Evolutionary conservation across 2,113 vertebrate species (phyloP).

Genomic region (Pan troglodytes): NHGRI_mPanTro3-v2.1_pri NC_072412.2:105068501-105069000

Average conservation of each 20-base stretch:
- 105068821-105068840: background rate
- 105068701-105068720: background rate
- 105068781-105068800: background rate
- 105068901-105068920: background rate
- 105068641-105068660: background rate
- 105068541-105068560: background rate
- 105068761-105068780: background rate
- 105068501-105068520: background rate
- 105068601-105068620: background rate
- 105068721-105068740: background rate
- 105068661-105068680: background rate
- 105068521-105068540: background rate
- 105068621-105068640: background rate
- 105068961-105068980: background rate
- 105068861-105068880: fast-evolving
- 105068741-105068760: background rate
- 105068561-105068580: background rate
- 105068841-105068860: background rate
- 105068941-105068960: background rate
- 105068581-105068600: background rate
- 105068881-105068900: background rate
- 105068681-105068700: background rate
- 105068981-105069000: background rate
- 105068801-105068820: background rate
- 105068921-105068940: background rate